Conservation (phyloP, 1,140 invertebrate species). For the Drosophila kohkoa region DNA sequence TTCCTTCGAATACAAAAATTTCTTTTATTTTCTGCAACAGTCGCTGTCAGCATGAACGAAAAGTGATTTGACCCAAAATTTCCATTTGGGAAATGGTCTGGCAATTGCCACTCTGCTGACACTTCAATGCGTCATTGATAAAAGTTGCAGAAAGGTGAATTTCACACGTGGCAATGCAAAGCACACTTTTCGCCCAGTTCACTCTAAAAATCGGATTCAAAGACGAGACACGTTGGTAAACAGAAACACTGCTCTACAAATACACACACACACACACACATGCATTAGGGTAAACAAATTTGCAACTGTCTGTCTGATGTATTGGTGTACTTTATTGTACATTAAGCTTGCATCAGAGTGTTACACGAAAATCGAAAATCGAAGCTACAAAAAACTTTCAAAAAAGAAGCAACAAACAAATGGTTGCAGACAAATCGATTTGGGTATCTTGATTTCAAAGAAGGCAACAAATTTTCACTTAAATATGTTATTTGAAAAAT, state of each 20-base stretch:
- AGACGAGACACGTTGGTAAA: conserved; percentile 21
- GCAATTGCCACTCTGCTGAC: conserved; percentile 14
- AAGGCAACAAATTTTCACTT: neutral
- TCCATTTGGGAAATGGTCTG: conserved; percentile 3
- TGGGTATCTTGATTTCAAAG: neutral
- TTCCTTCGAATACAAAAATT: no score
- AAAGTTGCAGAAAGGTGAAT: conserved; percentile 14
- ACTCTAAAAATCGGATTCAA: neutral
- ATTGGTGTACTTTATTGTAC: conserved; percentile 34
- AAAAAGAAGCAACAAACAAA: neutral
- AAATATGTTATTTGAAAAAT: conserved; percentile 7
- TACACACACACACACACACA: neutral
- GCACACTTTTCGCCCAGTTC: conserved; percentile 1
- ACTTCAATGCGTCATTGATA: conserved; percentile 13
- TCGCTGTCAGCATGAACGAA: no score
- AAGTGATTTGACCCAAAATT: conserved; percentile 1
- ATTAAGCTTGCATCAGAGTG: conserved; percentile 27
- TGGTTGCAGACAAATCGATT: neutral
- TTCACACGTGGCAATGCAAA: conserved; percentile 9
- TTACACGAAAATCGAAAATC: conserved; percentile 23
- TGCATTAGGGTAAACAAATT: conserved; percentile 27
- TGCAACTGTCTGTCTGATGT: conserved; percentile 10
- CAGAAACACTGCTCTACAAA: conserved; percentile 10
- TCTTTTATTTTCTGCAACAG: no score
- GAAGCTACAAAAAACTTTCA: conserved; percentile 11